Evolutionary conservation across 2,797 vertebrate genomes (phyloP).

Genomic region (Lates japonicus): DNA sequence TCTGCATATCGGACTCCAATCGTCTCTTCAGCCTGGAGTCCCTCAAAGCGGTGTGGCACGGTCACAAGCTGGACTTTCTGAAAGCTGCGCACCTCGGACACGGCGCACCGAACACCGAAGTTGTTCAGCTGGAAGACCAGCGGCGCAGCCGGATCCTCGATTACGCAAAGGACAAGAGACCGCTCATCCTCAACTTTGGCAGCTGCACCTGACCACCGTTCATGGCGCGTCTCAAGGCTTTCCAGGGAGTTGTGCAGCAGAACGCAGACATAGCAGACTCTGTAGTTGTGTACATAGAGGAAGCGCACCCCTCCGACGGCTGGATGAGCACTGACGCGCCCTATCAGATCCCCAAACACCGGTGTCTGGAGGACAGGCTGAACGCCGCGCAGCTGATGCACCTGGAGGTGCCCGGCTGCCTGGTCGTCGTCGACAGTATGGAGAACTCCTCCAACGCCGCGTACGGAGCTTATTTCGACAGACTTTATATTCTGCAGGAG

Average conservation of each 20-base stretch:
- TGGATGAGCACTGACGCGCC: conserved; percentile 97
- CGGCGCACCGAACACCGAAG: conserved; percentile 93
- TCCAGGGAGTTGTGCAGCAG: conserved; percentile 91
- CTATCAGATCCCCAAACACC: conserved; percentile 94
- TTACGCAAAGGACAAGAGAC: conserved; percentile 90
- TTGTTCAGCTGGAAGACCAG: conserved; percentile 90
- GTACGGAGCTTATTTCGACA: conserved; percentile 97
- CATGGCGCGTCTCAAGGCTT: conserved; percentile 96
- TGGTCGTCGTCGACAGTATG: conserved; percentile 95
- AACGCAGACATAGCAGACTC: conserved; percentile 94
- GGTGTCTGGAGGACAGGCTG: conserved; percentile 93
- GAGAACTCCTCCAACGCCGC: conserved; percentile 95
- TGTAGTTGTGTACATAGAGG: conserved; percentile 96
- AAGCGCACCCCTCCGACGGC: conserved; percentile 97
- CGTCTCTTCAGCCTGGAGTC: conserved; percentile 95
- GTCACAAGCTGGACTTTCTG: conserved; percentile 96
- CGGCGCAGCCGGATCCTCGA: conserved; percentile 90
- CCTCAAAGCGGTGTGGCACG: conserved; percentile 96
- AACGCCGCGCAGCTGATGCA: conserved; percentile 91
- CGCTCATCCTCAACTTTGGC: conserved; percentile 97
- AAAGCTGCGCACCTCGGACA: conserved; percentile 93
- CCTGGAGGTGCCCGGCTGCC: conserved; percentile 90
- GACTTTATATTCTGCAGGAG: conserved; percentile 94
- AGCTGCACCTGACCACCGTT: conserved; percentile 99
- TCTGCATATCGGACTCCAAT: conserved; percentile 95